Conservation (phyloP, 2,797 vertebrate species). For the Sebastes flavidus region DNA sequence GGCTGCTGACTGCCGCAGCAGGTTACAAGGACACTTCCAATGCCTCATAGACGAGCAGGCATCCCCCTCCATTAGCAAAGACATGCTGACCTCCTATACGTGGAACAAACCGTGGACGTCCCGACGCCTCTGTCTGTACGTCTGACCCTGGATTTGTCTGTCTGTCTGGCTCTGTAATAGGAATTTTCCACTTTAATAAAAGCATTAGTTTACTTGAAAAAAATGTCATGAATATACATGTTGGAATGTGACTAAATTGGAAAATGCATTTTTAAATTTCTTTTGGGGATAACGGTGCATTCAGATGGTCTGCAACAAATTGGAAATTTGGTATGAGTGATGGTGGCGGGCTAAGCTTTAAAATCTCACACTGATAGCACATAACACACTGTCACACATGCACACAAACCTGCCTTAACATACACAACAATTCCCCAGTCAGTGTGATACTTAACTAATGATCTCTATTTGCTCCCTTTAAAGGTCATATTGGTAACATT, state of each 20-base stretch:
- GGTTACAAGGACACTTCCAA: slow-evolving; percentile 50
- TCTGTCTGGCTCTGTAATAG: background rate
- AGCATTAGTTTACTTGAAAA: background rate
- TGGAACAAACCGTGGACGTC: background rate
- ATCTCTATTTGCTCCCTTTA: background rate
- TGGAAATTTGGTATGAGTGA: background rate
- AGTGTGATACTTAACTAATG: background rate
- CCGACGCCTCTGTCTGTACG: background rate
- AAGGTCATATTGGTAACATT: background rate
- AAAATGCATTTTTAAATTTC: background rate
- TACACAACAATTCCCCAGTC: background rate
- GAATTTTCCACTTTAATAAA: background rate
- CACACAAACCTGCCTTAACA: background rate
- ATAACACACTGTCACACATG: too few relatives aligned
- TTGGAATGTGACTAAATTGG: background rate
- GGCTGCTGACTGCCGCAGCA: slow-evolving; percentile 39
- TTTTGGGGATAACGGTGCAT: background rate
- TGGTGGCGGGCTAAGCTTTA: too few relatives aligned
- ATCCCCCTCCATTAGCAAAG: slow-evolving; percentile 8
- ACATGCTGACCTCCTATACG: slow-evolving; percentile 5
- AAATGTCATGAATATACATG: background rate
- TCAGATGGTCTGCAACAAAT: background rate
- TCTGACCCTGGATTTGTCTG: background rate
- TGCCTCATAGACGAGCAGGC: slow-evolving; percentile 3
- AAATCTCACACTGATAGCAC: too few relatives aligned